phyloP scores from a whole-genome alignment of 2,888 invertebrate species.

The Incurvaria masculella region DNA sequence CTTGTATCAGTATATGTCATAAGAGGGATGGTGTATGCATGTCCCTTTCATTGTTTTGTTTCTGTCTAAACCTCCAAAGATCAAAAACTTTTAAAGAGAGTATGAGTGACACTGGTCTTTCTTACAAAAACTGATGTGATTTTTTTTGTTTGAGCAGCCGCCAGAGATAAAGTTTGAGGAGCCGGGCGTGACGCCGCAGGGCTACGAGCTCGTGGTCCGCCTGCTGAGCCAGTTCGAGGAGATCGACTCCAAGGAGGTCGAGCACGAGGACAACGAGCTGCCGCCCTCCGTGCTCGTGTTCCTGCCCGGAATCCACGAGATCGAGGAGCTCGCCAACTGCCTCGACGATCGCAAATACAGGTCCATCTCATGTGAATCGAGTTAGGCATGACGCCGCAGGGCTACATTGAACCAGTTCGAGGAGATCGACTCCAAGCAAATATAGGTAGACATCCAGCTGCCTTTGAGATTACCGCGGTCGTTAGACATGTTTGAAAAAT shows the following conservation, averaged over 20 bases:
- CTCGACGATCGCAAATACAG: slow-evolving; percentile 28
- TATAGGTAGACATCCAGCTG: slow-evolving; percentile 38
- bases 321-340: slow-evolving; percentile 63
- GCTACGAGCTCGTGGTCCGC: slow-evolving; percentile 59
- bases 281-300: slow-evolving; percentile 79
- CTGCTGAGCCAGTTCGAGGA: slow-evolving; percentile 64
- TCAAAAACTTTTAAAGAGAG: too few relatives aligned
- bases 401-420: slow-evolving; percentile 66
- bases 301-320: slow-evolving; percentile 84
- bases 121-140: too few relatives aligned
- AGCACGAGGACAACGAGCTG: slow-evolving; percentile 31
- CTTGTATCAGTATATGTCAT: too few relatives aligned
- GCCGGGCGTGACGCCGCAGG: slow-evolving; percentile 56
- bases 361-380: too few relatives aligned
- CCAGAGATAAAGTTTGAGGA: slow-evolving; percentile 31
- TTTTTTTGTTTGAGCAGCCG: too few relatives aligned
- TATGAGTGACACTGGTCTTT: too few relatives aligned
- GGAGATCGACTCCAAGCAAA: slow-evolving; percentile 57
- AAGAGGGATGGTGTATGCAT: too few relatives aligned
- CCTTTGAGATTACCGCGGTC: too few relatives aligned
- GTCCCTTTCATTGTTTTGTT: too few relatives aligned
- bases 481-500: too few relatives aligned
- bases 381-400: slow-evolving; percentile 56
- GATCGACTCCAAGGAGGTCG: slow-evolving; percentile 59
- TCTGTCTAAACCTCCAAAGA: too few relatives aligned